Conservation (phyloP, 2,113 vertebrate species). For the Centropus bengalensis region DNA sequence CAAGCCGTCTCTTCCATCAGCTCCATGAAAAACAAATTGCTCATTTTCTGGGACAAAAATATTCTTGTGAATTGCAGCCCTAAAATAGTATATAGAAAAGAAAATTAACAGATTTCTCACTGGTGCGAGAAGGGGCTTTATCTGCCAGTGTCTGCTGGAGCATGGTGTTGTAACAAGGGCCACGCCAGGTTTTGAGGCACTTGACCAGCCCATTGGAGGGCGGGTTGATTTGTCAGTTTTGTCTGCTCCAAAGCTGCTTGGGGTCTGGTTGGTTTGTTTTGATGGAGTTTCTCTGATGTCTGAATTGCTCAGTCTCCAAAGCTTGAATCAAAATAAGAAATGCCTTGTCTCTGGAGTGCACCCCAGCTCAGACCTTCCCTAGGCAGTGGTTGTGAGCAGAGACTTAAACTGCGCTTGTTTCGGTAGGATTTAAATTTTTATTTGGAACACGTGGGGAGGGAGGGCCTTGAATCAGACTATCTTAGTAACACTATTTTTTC, state of each 20-base stretch:
- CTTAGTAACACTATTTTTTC: background rate
- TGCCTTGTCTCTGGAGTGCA: fast-evolving
- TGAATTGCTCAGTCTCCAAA: background rate
- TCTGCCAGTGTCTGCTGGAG: background rate
- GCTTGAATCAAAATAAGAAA: background rate
- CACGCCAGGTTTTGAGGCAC: background rate
- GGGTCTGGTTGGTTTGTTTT: background rate
- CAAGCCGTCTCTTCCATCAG: background rate
- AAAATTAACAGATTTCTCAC: background rate
- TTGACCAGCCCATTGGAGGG: background rate
- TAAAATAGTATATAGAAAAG: background rate
- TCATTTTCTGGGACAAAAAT: background rate
- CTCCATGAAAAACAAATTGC: background rate
- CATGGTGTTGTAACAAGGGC: fast-evolving
- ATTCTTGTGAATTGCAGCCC: background rate
- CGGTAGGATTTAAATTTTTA: background rate
- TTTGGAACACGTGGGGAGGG: background rate
- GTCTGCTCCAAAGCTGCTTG: background rate
- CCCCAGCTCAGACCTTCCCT: background rate
- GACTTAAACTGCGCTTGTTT: background rate
- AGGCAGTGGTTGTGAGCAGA: background rate
- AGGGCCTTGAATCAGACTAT: background rate
- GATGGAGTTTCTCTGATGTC: background rate
- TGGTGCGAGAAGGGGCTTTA: background rate
- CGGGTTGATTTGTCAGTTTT: background rate